Evolutionary conservation across 2,113 vertebrate genomes (phyloP).

Genomic region (Tricholaema leucomelas): DNA sequence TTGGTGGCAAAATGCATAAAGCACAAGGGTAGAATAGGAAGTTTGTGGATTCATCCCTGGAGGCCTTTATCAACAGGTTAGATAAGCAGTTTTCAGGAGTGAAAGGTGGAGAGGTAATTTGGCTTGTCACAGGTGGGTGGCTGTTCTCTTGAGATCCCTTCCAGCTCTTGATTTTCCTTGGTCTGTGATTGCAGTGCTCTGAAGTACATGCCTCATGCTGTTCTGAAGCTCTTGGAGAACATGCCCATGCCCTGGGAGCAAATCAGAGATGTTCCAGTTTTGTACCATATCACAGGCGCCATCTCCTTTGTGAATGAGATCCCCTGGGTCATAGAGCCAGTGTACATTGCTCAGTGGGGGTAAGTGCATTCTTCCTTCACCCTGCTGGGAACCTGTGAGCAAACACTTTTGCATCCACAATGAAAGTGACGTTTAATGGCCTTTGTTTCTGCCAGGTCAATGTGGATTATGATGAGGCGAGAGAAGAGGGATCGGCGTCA

Average conservation of each 20-base stretch:
- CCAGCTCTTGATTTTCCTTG: neutral
- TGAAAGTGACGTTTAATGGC: fast-evolving
- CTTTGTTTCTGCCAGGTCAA: conserved; percentile 77
- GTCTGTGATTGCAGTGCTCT: conserved; percentile 80
- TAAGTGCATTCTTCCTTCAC: conserved; percentile 61
- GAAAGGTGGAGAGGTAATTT: neutral
- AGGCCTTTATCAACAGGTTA: neutral
- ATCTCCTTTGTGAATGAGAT: conserved; percentile 99
- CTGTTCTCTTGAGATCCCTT: neutral
- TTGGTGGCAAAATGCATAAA: fast-evolving
- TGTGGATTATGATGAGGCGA: conserved; percentile 99
- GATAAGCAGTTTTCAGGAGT: neutral
- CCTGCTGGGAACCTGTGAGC: fast-evolving
- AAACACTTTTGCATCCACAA: fast-evolving
- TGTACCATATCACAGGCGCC: conserved; percentile 98
- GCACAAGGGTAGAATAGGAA: no score
- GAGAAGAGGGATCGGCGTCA: conserved; percentile 96
- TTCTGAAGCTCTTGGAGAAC: conserved; percentile 97
- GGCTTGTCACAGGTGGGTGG: neutral
- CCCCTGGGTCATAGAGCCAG: conserved; percentile 97
- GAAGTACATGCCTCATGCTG: conserved; percentile 99
- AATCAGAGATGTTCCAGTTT: conserved; percentile 93
- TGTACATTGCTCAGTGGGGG: conserved; percentile 99
- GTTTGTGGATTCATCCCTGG: fast-evolving
- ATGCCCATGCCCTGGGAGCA: conserved; percentile 99